These are phyloP conservation scores for Polypterus senegalus DNA, from an alignment of 2,113 vertebrate genomes.

Conservation along the genomic window DNA sequence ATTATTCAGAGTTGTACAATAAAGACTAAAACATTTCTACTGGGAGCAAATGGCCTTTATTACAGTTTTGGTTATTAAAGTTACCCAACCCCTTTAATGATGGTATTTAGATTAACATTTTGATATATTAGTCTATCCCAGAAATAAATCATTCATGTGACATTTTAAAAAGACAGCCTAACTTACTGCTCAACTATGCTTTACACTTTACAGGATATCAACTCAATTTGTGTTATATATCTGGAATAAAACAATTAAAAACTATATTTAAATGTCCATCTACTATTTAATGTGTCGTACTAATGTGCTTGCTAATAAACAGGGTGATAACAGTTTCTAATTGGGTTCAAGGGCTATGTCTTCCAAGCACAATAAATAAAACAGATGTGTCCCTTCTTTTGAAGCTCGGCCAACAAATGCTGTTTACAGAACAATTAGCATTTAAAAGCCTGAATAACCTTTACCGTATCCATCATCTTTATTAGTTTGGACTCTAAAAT, in stretches of 20 bases:
- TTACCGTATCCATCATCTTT: slow-evolving; percentile 63
- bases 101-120: slow-evolving; percentile 60
- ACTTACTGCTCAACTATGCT: slow-evolving; percentile 60
- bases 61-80: slow-evolving; percentile 37
- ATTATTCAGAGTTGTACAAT: too few relatives aligned
- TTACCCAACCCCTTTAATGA: slow-evolving; percentile 35
- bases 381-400: slow-evolving; percentile 57
- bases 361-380: slow-evolving; percentile 43
- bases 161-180: slow-evolving; percentile 55
- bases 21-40: too few relatives aligned
- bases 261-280: slow-evolving; percentile 20
- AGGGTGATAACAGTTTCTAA: slow-evolving; percentile 20
- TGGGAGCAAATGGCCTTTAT: slow-evolving; percentile 46
- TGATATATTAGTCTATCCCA: slow-evolving; percentile 45
- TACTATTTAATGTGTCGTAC: slow-evolving; percentile 20
- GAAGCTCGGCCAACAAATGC: slow-evolving; percentile 63
- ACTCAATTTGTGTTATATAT: not conserved
- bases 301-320: slow-evolving; percentile 29
- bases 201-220: slow-evolving; percentile 29
- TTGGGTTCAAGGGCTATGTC: slow-evolving; percentile 37
- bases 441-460: slow-evolving; percentile 73
- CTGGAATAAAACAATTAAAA: slow-evolving; percentile 2
- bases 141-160: slow-evolving; percentile 57
- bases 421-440: slow-evolving; percentile 77
- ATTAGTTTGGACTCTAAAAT: slow-evolving; percentile 56